Evolutionary conservation across 2,113 vertebrate genomes (phyloP).

Genomic region (Entomyzon cyanotis): DNA sequence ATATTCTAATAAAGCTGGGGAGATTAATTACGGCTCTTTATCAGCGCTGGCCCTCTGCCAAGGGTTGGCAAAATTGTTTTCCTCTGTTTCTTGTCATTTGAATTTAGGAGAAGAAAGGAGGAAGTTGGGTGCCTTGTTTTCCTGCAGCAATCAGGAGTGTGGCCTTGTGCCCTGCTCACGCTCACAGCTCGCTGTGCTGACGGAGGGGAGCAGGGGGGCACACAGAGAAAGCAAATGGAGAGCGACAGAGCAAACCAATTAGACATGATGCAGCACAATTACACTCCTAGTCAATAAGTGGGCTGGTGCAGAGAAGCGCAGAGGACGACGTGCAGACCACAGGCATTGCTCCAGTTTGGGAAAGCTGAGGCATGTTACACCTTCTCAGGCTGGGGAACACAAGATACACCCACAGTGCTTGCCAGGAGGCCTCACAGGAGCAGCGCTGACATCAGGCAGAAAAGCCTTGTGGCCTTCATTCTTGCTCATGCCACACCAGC

Average conservation of each 20-base stretch:
- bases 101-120: conserved; percentile 64
- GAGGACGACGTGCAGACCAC: neutral
- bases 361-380: neutral
- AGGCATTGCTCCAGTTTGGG: neutral
- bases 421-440: neutral
- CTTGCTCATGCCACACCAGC: rapidly evolving
- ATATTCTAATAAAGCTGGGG: conserved; percentile 71
- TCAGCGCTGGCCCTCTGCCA: conserved; percentile 59
- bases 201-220: neutral
- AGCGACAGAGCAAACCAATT: conserved; percentile 39
- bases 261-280: conserved; percentile 39
- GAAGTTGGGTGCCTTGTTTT: conserved; percentile 37
- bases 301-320: neutral
- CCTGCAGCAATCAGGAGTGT: neutral
- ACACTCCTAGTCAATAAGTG: neutral
- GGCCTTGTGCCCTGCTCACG: neutral
- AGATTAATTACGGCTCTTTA: conserved; percentile 70
- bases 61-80: conserved; percentile 63
- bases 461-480: neutral
- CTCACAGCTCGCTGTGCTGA: neutral
- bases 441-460: neutral
- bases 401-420: neutral
- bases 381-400: neutral
- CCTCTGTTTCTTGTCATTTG: conserved; percentile 68
- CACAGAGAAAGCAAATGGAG: neutral